Evolutionary conservation across 2,797 vertebrate genomes (phyloP), one percentile per base, ranked within the genome.

Genomic region (Falco rusticolus): DNA sequence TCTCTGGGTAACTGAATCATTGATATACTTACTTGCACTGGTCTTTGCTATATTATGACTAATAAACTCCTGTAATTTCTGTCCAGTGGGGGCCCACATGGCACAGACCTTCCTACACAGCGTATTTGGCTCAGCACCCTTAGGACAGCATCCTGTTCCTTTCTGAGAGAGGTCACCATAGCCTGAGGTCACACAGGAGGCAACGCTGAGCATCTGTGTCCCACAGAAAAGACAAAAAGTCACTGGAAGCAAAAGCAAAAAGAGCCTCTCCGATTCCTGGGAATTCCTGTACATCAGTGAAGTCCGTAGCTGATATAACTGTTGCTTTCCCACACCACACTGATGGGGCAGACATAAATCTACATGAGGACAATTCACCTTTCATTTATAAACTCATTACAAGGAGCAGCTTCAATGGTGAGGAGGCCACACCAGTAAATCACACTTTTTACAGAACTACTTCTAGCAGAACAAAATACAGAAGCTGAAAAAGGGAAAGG

Each of bases 21-120:
- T 74, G 34, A 63, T 26, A 43, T 10, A 63, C 16, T 65, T 68
- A 69, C 10, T 80, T 91, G 29, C 2, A 13, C 18, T 50, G 39
- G 16, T 57, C n/a, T 72, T 59, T 15, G 9, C n/a, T 71, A 65
- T 28, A 34, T n/a, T 61, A 75, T n/a, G 43, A 28, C 29, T 69
- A 90, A 75, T 31, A 88, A 81, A 64, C 0, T 6, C 6, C 16
- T 50, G 22, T 33, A 18, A 54, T 65, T 72, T 69, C 33, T 57
- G 18, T 25, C 39, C 20, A 28, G 8, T 19, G 57, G 18, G 13
- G 22, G 11, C 16, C 63, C 10, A 50, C 2, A 22, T 0, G 0
- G 8, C 63, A 64, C 16, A 61, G 26, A 83, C 34, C 9, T 56
- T 66, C 3, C 0, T 26, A 19, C 2, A 47, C 4, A 21, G 1